Conservation (phyloP, 1,140 invertebrate species). For the Penaeus indicus region DNA sequence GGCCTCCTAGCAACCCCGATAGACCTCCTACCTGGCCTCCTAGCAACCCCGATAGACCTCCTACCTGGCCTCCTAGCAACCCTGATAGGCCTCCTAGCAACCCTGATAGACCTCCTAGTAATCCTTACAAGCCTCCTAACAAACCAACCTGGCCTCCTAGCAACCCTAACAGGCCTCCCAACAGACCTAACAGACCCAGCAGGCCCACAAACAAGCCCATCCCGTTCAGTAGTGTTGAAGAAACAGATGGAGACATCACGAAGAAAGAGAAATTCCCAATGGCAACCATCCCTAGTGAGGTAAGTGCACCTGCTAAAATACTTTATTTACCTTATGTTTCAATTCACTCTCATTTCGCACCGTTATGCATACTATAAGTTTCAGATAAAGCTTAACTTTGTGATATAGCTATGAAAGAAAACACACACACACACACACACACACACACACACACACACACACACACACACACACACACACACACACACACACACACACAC, state of each 20-base stretch:
- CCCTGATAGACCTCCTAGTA: neutral
- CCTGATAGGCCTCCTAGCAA: too few species aligned
- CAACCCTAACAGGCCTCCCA: neutral
- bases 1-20: neutral
- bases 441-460: too few species aligned
- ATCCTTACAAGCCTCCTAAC: neutral
- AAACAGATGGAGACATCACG: too few species aligned
- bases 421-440: too few species aligned
- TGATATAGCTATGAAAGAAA: too few species aligned
- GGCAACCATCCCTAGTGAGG: conserved; percentile 30
- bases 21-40: neutral
- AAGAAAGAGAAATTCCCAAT: neutral
- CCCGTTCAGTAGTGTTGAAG: neutral
- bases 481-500: neutral
- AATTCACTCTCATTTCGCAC: neutral
- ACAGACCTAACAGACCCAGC: neutral
- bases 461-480: neutral
- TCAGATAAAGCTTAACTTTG: too few species aligned
- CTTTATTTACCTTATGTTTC: neutral
- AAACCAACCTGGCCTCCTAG: neutral
- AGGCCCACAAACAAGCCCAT: neutral
- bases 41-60: too few species aligned
- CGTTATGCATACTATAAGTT: neutral
- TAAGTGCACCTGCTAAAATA: neutral
- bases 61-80: too few species aligned